phyloP scores from a whole-genome alignment of 1,140 invertebrate species.

The Orius insidiosus region DNA sequence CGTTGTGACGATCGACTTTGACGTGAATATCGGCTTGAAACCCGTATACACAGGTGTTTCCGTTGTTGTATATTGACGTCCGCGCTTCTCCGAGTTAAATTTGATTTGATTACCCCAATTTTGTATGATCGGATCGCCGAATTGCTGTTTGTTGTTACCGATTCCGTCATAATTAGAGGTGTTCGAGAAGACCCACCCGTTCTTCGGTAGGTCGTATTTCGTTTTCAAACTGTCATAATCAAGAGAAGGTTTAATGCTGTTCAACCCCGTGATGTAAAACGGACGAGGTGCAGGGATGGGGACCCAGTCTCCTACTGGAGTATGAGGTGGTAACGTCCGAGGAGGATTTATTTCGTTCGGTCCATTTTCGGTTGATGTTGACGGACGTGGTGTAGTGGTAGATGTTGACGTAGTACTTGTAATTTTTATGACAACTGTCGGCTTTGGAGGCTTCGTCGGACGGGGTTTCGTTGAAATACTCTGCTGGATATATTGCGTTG shows the following conservation, averaged over 20 bases:
- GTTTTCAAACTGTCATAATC: not conserved
- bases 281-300: constrained; percentile 21
- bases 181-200: constrained; percentile 8
- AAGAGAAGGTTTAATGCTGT: constrained; percentile 1
- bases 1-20: not conserved
- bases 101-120: too few species aligned
- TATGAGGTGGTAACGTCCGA: constrained; percentile 11
- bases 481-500: constrained; percentile 16
- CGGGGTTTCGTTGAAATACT: constrained; percentile 15
- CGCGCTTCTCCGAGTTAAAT: not conserved
- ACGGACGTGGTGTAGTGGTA: constrained; percentile 5
- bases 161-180: not conserved
- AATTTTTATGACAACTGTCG: constrained; percentile 20
- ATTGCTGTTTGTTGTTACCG: not conserved
- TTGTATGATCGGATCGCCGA: not conserved
- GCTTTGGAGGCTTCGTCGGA: constrained; percentile 15
- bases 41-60: not conserved
- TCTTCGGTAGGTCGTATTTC: constrained; percentile 6
- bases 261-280: constrained; percentile 20
- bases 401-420: constrained; percentile 26
- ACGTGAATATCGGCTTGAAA: constrained; percentile 6
- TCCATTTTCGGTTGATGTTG: constrained; percentile 1
- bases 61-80: constrained; percentile 1
- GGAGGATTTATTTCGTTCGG: constrained; percentile 8
- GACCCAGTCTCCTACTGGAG: constrained; percentile 19